A percentile compares a stretch with the other conserved stretches of the same genome.
These are phyloP conservation scores for Basileuterus tristriatus DNA, from an alignment of 2,797 vertebrate genomes.

Conservation along the genomic window DNA sequence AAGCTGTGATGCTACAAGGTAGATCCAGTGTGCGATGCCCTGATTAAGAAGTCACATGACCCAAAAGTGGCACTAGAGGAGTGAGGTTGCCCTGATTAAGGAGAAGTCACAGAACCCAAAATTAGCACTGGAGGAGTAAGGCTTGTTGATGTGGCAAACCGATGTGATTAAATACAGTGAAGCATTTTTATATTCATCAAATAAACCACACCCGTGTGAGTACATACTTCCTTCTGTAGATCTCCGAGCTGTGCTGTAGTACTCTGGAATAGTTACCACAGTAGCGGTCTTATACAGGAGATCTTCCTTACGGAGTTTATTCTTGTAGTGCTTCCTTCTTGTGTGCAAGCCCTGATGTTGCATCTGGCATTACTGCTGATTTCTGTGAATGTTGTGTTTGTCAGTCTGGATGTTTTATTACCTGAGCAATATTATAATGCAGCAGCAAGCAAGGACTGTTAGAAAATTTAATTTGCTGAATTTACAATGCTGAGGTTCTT, in stretches of 20 bases:
- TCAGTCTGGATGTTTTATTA: neutral
- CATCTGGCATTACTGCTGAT: neutral
- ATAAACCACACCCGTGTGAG: neutral
- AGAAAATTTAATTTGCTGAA: neutral
- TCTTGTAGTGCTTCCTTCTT: neutral
- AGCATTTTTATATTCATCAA: neutral
- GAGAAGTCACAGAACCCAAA: neutral
- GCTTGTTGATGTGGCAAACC: neutral
- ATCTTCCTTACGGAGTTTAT: neutral
- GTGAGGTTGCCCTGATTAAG: neutral
- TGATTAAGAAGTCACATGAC: neutral
- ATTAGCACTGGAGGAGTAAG: neutral
- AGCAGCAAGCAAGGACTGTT: neutral
- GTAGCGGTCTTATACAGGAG: neutral
- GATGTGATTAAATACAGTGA: neutral
- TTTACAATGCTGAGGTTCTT: neutral
- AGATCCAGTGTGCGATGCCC: neutral
- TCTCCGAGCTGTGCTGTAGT: neutral
- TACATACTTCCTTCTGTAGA: neutral
- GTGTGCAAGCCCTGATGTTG: neutral
- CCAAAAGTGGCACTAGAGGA: neutral
- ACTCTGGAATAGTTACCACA: neutral
- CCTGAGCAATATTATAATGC: neutral
- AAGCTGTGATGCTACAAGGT: neutral
- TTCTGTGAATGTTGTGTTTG: neutral